phyloP scores from a whole-genome alignment of 2,113 vertebrate genomes.

The Mus spicilegus region DNA sequence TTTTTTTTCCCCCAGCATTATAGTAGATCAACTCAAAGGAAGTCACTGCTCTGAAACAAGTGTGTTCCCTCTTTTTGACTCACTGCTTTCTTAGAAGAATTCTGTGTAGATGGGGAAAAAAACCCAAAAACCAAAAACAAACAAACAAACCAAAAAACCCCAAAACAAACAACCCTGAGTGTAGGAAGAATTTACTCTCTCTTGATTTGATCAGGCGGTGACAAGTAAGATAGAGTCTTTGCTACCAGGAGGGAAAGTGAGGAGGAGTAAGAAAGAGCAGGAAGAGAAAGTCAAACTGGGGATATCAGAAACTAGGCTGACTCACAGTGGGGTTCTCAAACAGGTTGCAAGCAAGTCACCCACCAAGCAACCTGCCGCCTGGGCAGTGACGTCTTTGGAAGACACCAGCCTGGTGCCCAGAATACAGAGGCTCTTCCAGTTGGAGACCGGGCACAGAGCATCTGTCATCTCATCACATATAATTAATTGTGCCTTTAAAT shows the following conservation, averaged over 20 bases:
- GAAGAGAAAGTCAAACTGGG: constrained; percentile 25
- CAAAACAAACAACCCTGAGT: neutral
- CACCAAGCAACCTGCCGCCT: neutral
- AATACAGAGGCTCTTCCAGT: constrained; percentile 51
- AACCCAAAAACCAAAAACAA: too few species aligned
- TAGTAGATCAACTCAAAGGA: neutral
- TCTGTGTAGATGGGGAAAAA: neutral
- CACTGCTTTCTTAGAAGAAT: neutral
- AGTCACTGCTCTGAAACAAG: neutral
- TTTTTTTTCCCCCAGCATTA: rapidly evolving
- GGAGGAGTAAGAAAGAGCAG: neutral
- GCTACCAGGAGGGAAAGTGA: neutral
- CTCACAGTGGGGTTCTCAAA: constrained; percentile 66
- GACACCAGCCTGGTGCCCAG: constrained; percentile 14
- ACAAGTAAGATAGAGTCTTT: constrained; percentile 2
- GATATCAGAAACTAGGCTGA: constrained; percentile 62
- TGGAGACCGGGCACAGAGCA: constrained; percentile 57
- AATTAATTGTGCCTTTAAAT: constrained; percentile 78
- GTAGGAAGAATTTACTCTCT: neutral
- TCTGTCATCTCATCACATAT: constrained; percentile 67
- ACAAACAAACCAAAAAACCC: too few species aligned
- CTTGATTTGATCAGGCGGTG: neutral
- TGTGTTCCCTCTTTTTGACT: neutral
- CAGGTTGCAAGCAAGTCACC: constrained; percentile 64
- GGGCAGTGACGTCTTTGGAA: neutral